Evolutionary conservation across 2,797 vertebrate species (phyloP).

Genomic region (Gymnothorax javanicus): DNA sequence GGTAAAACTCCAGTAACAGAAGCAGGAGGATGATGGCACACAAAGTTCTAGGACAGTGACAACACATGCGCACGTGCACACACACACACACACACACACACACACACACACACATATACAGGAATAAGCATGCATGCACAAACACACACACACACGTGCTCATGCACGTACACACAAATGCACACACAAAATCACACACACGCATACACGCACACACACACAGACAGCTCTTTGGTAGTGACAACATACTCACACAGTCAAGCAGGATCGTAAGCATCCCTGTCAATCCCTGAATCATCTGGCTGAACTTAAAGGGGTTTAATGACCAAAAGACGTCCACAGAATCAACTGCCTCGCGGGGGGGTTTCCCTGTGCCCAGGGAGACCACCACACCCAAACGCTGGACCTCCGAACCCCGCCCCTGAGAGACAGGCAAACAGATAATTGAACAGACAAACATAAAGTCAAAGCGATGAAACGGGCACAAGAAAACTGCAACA

Average conservation of each 20-base stretch:
- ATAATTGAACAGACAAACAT: not conserved
- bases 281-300: conserved; percentile 87
- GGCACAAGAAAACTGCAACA: not conserved
- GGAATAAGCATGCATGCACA: not conserved
- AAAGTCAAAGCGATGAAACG: not conserved
- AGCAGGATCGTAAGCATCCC: conserved; percentile 96
- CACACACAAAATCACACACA: not conserved
- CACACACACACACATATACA: too few species aligned
- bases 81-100: too few species aligned
- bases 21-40: too few species aligned
- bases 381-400: conserved; percentile 86
- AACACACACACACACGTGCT: not conserved
- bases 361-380: conserved; percentile 89
- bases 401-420: conserved; percentile 64
- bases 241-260: conserved; percentile 86
- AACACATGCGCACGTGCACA: too few species aligned
- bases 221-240: not conserved
- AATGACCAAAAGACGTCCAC: conserved; percentile 95
- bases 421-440: conserved; percentile 61
- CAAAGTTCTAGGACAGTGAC: too few species aligned
- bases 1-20: too few species aligned
- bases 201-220: not conserved
- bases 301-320: conserved; percentile 92
- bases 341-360: conserved; percentile 86
- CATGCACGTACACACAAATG: not conserved